Base-by-base conservation (phyloP, 2,888 invertebrate species). In the Platycheirus albimanus region DNA sequence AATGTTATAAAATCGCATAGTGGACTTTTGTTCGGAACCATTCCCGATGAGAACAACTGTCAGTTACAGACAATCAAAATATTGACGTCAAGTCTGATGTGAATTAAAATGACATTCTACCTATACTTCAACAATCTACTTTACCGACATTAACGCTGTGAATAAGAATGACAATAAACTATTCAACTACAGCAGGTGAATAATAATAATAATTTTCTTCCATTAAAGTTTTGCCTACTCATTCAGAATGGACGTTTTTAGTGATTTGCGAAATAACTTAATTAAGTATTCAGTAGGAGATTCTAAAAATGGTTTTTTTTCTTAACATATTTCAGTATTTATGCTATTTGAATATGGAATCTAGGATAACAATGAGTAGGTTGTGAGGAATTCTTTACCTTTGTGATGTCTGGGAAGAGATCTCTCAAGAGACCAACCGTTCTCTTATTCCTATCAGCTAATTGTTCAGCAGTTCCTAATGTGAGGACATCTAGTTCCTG, bases 401-500 rank as follows among this genome's bases (percentile, higher is more conserved):
- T 94, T 85, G 95, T 94, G 86, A 95, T 92, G 71, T 93, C 92
- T 41, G 95, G 95, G 91, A 95, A 95, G 76, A 95, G 92, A 88
- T 94, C 94, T 74, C 95, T 92, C 86, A 95, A 92, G 88, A 95
- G 93, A 87, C 95, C 95, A 88, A 95, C 95, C 86, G 95, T 95
- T 88, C 95, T 92, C 91, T 95, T 95, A 91, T 94, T 95, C 87
- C 95, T 93, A 86, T 94, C 93, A 89, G 94, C 93, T 85, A 93
- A 90, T 89, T 94, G 93, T 89, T 94, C 94, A 84, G 93, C 92
- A 86, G 94, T 93, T 85, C 93, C 93, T 87, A 94, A 92, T 91
- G 94, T 93, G 89, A 95, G 91, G 85, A 94, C 93, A 87, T 94
- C 93, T 85, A 95, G 92, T 91, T 94, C 94, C 95, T 95, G 92